phyloP scores from a whole-genome alignment of 2,113 vertebrate species.

The Pterocles burchelli region DNA sequence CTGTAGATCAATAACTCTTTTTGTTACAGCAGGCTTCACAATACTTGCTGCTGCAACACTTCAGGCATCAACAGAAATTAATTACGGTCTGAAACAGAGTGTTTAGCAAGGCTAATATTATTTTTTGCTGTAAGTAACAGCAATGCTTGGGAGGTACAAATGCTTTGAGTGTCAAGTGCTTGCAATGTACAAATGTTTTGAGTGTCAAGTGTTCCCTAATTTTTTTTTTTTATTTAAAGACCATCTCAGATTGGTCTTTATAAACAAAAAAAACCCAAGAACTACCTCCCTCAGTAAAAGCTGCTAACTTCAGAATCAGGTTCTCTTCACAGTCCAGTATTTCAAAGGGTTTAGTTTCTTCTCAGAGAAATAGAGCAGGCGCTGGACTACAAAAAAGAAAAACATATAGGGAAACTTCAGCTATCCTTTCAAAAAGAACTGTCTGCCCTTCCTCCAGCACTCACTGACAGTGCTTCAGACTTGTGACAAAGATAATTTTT shows the following conservation, averaged over 20 bases:
- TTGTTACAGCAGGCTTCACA: background rate
- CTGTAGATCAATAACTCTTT: background rate
- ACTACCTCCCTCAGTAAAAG: background rate
- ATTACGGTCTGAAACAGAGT: background rate
- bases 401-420: background rate
- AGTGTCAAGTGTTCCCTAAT: background rate
- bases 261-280: background rate
- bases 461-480: background rate
- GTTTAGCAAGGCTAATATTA: background rate
- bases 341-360: background rate
- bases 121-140: background rate
- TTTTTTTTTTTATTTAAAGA: background rate
- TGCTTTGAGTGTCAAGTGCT: background rate
- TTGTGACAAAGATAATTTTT: background rate
- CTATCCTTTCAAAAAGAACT: background rate
- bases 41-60: background rate
- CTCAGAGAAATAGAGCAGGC: background rate
- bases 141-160: background rate
- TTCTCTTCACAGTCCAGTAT: background rate
- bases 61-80: background rate
- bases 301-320: background rate
- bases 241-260: background rate
- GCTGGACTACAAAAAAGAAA: background rate
- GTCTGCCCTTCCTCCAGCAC: slow-evolving; percentile 27
- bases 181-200: background rate